Base-by-base conservation (phyloP, 2,888 invertebrate species). In the Rotaria magnacalcarata region DNA sequence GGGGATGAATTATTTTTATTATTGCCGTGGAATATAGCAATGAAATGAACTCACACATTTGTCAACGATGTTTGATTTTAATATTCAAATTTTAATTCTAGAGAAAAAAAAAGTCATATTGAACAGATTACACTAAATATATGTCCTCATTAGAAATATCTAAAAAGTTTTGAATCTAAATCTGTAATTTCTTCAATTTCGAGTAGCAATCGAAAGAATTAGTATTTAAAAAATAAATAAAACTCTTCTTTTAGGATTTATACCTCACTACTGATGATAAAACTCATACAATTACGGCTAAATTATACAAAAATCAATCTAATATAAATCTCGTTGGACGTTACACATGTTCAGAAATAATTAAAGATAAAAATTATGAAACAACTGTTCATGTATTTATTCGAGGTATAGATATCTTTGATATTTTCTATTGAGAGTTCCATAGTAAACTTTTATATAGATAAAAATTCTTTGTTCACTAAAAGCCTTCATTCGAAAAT, bases 271-370 rank as follows among this genome's bases (percentile, higher is more conserved):
- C 24, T 80, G 47, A 80, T 47, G 41, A 7, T 24, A 47, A 43
- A 10, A 80, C 43, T 8, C 16, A 47, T 34, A 67, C 34, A 67
- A 67, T 67, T 14, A 67, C 67, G 27, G 34, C 67, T 34, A 67
- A 34, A 34, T 34, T 67, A 67, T 34, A n/a, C 16, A 27, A 21
- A 47, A 80, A 43, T 47, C 21, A n/a, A 80, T 47, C 47, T 1
- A 47, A 41, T 21, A 34, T 47, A 24, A 16, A 80, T 47, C 43
- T 80, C 1, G 43, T 80, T 24, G 75, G 75, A 24, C 75, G 75
- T 47, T 80, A 80, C 47, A 80, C 24, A 80, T 80, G 75, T 24
- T 24, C 75, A 47, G 75, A 80, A 80, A 43, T 21, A 80, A 47
- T 80, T 7, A 43, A 80, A 10, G n/a, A 80, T 80, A 80, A 47